Evolutionary conservation across 1,140 invertebrate species (phyloP), one percentile per base, ranked within the genome.

Genomic region (Conus betulinus): DNA sequence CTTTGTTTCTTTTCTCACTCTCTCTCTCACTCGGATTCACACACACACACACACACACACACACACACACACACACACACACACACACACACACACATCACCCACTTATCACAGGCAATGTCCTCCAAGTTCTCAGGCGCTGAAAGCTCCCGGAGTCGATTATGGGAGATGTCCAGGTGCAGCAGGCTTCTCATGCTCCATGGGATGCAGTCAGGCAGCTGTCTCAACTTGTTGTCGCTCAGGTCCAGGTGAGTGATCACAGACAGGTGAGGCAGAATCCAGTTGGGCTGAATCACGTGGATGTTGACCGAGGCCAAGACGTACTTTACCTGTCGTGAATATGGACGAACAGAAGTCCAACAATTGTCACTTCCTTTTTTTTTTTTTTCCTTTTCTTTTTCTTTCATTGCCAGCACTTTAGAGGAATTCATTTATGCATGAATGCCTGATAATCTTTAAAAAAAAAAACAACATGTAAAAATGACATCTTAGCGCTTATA

Each of bases 131-230:
- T 13, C 55, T 53, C 3, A 10, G 57, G 81, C 6, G 20, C 60
- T 7, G 83, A 11, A 15, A 87, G 74, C 20, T 85, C 84, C 20
- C 76, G n/a, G 11, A 90, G 74, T 27, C 89, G 87, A 76, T 91
- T 93, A 25, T 86, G 51, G 15, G 90, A 90, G 27, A 90, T 88
- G 87, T 91, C 91, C 0, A 93, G 83, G 3, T 63, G 23, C 11
- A 57, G 51, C 15, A 93, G 87, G 53, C 90, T 91, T 23, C 91
- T 90, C 39, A 93, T 89, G 5, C 60, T 23, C 93, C 93, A 93
- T 53, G 93, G 93, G 10, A 93, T 55, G 60, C 86, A 87, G 63
- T 17, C 15, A 15, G 90, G 91, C 87, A 93, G 84, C 60, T 87
- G 27, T 7, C 60, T 85, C 1, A 93, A 51, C 17, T 86, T 88